A percentile compares a stretch with the other conserved stretches of the same genome.
phyloP scores from a whole-genome alignment of 2,888 invertebrate genomes.

The Furcula furcula region DNA sequence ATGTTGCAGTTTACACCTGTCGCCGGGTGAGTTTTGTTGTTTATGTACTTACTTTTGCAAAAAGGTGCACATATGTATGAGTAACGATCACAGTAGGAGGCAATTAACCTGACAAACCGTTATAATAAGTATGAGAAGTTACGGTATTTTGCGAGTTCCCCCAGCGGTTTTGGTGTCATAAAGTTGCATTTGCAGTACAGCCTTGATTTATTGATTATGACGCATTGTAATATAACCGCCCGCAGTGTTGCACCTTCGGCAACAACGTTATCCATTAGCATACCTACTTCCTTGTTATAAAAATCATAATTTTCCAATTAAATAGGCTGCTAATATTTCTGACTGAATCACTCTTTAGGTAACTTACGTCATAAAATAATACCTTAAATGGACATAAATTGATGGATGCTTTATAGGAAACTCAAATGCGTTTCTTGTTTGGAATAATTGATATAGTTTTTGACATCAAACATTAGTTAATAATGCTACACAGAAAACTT shows the following conservation, averaged over 20 bases:
- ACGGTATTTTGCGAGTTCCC: conserved; percentile 15
- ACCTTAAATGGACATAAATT: no score
- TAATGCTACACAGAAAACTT: no score
- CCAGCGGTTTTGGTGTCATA: conserved; percentile 26
- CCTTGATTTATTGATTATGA: conserved; percentile 63
- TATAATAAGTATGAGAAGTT: conserved; percentile 19
- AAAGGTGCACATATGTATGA: conserved; percentile 9
- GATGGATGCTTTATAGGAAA: no score
- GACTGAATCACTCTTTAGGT: no score
- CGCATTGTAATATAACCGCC: conserved; percentile 30
- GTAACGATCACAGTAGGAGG: conserved; percentile 3
- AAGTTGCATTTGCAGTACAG: conserved; percentile 54
- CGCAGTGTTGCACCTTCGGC: conserved; percentile 12
- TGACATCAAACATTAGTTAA: no score
- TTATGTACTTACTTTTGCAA: conserved; percentile 25
- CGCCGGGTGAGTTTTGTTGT: conserved; percentile 60
- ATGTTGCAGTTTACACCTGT: conserved; percentile 56
- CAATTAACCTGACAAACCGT: conserved; percentile 25
- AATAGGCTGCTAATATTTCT: no score
- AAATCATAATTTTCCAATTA: no score
- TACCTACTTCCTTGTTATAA: conserved; percentile 4
- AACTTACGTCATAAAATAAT: no score
- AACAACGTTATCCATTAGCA: background rate
- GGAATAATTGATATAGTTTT: no score
- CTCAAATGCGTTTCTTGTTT: no score